Percentiles rank a stretch among this genome's conserved stretches.
phyloP scores from a whole-genome alignment of 2,888 invertebrate species.

The Hoplodrina blanda region DNA sequence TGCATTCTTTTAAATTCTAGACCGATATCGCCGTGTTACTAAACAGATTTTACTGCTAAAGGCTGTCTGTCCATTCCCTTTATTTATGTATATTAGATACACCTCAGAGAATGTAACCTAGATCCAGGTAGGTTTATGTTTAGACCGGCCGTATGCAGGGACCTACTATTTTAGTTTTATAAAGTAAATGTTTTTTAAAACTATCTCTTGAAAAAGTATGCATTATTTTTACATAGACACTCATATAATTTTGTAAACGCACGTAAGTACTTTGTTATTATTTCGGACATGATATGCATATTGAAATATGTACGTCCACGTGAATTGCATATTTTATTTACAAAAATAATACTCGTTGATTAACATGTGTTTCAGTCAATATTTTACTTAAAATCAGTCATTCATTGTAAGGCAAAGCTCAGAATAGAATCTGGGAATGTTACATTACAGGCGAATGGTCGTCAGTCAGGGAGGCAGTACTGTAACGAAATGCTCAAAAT shows the following conservation, averaged over 20 bases:
- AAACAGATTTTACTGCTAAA: constrained; percentile 1
- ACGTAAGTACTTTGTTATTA: not conserved
- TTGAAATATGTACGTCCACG: constrained; percentile 1
- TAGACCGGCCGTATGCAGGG: constrained; percentile 39
- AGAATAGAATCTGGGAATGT: no score
- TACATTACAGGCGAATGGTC: no score
- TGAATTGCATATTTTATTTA: not conserved
- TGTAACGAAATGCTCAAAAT: no score
- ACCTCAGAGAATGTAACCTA: constrained; percentile 57
- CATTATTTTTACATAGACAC: not conserved
- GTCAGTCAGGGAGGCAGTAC: no score
- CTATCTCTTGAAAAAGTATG: not conserved
- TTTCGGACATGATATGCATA: not conserved
- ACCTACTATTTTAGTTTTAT: constrained; percentile 26
- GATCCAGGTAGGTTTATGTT: constrained; percentile 52
- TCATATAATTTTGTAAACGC: not conserved
- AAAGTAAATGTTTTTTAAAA: constrained; percentile 24
- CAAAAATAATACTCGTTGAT: not conserved
- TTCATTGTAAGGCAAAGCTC: no score
- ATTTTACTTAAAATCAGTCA: not conserved
- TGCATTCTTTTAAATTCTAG: not conserved
- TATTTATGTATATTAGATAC: constrained; percentile 44
- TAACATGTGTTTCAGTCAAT: not conserved
- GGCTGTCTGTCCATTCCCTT: constrained; percentile 16
- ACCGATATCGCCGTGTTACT: not conserved